Evolutionary conservation across 2,797 vertebrate genomes (phyloP).

Genomic region (Erethizon dorsatum): DNA sequence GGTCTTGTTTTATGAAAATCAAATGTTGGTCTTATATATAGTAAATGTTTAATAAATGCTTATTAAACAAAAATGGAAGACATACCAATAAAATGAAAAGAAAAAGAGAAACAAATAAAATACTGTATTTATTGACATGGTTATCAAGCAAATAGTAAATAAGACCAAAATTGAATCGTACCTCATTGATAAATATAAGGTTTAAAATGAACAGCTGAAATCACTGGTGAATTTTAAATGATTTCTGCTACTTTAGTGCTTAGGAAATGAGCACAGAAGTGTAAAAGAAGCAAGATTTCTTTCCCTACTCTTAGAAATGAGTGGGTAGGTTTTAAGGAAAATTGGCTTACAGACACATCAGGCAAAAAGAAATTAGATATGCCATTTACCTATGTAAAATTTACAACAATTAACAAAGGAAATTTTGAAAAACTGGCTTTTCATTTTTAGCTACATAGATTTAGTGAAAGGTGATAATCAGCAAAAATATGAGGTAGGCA

Average conservation of each 20-base stretch:
- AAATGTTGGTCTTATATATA: not conserved
- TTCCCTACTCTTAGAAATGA: not conserved
- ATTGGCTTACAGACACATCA: not conserved
- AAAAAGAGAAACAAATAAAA: not conserved
- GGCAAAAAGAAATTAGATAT: not conserved
- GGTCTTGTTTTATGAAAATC: slow-evolving; percentile 31
- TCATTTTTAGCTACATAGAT: not conserved
- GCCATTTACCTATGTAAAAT: not conserved
- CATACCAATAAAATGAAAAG: not conserved
- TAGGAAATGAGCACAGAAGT: not conserved
- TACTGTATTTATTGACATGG: not conserved
- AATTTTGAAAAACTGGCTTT: not conserved
- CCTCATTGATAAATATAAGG: not conserved
- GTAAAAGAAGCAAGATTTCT: not conserved
- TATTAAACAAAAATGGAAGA: not conserved
- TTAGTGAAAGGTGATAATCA: not conserved
- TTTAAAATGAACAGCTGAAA: slow-evolving; percentile 26
- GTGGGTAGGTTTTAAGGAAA: not conserved
- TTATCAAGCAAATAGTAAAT: not conserved
- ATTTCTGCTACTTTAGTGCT: not conserved
- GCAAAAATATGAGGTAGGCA: not conserved
- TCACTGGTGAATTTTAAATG: slow-evolving; percentile 23
- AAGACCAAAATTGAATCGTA: slow-evolving; percentile 12
- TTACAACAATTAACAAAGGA: not conserved
- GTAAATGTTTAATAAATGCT: not conserved